phyloP scores from a whole-genome alignment of 2,888 invertebrate genomes.

The Diadromus collaris region DNA sequence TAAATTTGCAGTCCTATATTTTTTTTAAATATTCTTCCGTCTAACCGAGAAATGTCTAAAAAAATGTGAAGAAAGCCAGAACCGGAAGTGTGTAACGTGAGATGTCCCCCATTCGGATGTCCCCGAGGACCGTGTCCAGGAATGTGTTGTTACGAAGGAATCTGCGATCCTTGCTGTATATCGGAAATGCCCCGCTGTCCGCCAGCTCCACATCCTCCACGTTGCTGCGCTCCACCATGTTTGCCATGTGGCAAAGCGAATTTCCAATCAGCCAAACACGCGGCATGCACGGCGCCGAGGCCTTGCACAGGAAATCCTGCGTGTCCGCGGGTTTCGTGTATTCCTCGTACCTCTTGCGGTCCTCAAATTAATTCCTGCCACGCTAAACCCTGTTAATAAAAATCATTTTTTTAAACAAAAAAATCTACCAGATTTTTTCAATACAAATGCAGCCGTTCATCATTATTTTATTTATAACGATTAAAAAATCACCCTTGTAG shows the following conservation, averaged over 20 bases:
- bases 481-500: neutral
- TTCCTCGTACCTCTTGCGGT: slow-evolving; percentile 13
- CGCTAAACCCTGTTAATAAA: slow-evolving; percentile 41
- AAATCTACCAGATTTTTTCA: too few relatives aligned
- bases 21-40: neutral
- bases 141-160: slow-evolving; percentile 66
- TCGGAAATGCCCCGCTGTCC: slow-evolving; percentile 68
- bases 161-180: slow-evolving; percentile 68
- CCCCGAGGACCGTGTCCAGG: slow-evolving; percentile 73
- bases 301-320: slow-evolving; percentile 51
- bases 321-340: slow-evolving; percentile 3
- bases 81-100: slow-evolving; percentile 71
- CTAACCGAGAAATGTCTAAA: neutral
- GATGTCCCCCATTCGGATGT: slow-evolving; percentile 73
- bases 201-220: slow-evolving; percentile 59
- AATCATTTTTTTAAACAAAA: too few relatives aligned
- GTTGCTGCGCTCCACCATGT: slow-evolving; percentile 62
- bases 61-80: slow-evolving; percentile 68
- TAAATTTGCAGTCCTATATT: neutral
- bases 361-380: slow-evolving; percentile 12
- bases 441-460: neutral
- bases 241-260: slow-evolving; percentile 48
- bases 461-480: neutral
- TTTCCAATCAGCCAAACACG: slow-evolving; percentile 35
- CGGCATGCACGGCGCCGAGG: slow-evolving; percentile 38